phyloP scores from a whole-genome alignment of 2,113 vertebrate species.

The Boleophthalmus pectinirostris region DNA sequence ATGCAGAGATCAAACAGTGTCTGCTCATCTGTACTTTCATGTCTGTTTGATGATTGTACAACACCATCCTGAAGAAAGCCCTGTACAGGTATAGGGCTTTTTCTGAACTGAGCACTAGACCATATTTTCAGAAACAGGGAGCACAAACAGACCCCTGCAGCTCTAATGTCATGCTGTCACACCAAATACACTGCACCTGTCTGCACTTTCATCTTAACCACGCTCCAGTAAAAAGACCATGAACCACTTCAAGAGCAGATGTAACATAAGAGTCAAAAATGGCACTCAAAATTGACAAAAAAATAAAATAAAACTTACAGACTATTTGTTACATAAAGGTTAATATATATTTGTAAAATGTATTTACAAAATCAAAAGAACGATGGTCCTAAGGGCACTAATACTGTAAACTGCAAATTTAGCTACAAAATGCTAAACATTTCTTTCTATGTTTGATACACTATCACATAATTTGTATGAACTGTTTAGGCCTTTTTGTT shows the following conservation, averaged over 20 bases:
- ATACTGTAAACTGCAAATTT: background rate
- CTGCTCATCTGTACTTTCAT: background rate
- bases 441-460: background rate
- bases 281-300: background rate
- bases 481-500: background rate
- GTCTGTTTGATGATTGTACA: background rate
- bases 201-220: background rate
- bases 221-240: background rate
- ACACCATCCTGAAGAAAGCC: no score
- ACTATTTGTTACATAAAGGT: background rate
- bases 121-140: conserved; percentile 3
- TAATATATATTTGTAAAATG: background rate
- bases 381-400: background rate
- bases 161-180: conserved; percentile 39
- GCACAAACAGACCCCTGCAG: conserved; percentile 16
- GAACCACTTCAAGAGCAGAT: background rate
- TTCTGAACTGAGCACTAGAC: background rate
- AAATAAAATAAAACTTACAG: background rate
- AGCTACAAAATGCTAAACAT: background rate
- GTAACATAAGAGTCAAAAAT: background rate
- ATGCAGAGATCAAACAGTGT: conserved; percentile 19
- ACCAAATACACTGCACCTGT: conserved; percentile 1
- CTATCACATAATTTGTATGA: background rate
- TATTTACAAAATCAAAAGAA: background rate
- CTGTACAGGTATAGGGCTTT: no score